Evolutionary conservation across 2,888 invertebrate species (phyloP).

Genomic region (Leptopilina myrica): DNA sequence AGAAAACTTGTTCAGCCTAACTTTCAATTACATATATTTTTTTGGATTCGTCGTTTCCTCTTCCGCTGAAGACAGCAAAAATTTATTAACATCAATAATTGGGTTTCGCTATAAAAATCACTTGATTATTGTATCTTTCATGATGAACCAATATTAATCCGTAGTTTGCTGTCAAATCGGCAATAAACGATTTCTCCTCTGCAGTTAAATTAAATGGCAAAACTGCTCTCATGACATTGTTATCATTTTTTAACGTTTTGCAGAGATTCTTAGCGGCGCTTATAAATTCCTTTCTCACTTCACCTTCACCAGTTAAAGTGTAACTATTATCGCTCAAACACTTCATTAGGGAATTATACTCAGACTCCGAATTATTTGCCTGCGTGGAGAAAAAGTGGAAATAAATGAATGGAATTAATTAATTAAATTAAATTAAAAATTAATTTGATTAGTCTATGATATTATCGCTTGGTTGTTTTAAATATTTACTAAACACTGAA

Average conservation of each 20-base stretch:
- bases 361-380: background rate
- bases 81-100: background rate
- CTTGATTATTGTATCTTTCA: conserved; percentile 62
- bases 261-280: conserved; percentile 77
- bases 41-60: too few species aligned
- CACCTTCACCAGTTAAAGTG: background rate
- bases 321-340: background rate
- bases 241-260: conserved; percentile 77
- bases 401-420: too few species aligned
- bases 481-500: too few species aligned
- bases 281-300: conserved; percentile 62
- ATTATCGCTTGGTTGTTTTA: too few species aligned
- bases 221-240: conserved; percentile 75
- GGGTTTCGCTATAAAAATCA: conserved; percentile 45
- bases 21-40: too few species aligned
- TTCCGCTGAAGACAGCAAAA: too few species aligned
- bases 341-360: background rate
- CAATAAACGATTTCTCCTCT: conserved; percentile 77
- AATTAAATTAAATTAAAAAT: too few species aligned
- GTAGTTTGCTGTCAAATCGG: conserved; percentile 76
- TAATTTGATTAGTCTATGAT: too few species aligned
- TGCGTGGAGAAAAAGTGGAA: background rate
- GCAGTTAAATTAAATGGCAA: conserved; percentile 78
- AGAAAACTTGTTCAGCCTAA: too few species aligned
- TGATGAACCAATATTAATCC: conserved; percentile 76